Evolutionary conservation across 2,888 invertebrate species (phyloP).

Genomic region (Chironomus riparius): DNA sequence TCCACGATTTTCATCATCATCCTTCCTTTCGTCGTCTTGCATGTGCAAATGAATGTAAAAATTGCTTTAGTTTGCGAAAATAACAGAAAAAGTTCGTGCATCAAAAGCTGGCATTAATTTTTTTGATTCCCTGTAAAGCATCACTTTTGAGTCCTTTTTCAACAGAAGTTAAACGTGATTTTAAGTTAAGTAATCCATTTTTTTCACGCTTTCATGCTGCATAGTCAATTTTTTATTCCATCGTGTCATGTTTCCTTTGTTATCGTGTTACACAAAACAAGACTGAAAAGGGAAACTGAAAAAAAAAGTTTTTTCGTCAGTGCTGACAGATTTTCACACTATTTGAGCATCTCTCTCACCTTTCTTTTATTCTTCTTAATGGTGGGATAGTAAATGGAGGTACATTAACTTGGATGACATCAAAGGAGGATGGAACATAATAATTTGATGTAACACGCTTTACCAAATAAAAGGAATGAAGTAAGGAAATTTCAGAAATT

Average conservation of each 20-base stretch:
- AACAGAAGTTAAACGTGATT: conserved; percentile 9
- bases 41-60: too few relatives aligned
- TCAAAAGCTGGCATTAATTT: too few relatives aligned
- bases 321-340: conserved; percentile 11
- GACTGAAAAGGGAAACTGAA: background rate
- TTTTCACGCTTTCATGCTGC: background rate
- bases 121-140: background rate
- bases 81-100: too few relatives aligned
- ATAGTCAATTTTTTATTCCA: background rate
- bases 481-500: too few relatives aligned
- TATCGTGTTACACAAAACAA: background rate
- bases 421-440: background rate
- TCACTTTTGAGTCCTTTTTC: background rate
- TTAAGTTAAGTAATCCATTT: background rate
- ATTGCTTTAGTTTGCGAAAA: too few relatives aligned
- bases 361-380: background rate
- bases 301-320: background rate
- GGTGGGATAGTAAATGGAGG: background rate
- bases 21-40: too few relatives aligned
- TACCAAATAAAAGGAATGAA: background rate
- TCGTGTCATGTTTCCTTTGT: conserved; percentile 5
- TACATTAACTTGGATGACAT: background rate
- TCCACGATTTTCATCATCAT: background rate
- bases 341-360: background rate
- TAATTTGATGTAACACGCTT: conserved; percentile 4